phyloP scores from a whole-genome alignment of 2,797 vertebrate species.

The Vireo griseus region DNA sequence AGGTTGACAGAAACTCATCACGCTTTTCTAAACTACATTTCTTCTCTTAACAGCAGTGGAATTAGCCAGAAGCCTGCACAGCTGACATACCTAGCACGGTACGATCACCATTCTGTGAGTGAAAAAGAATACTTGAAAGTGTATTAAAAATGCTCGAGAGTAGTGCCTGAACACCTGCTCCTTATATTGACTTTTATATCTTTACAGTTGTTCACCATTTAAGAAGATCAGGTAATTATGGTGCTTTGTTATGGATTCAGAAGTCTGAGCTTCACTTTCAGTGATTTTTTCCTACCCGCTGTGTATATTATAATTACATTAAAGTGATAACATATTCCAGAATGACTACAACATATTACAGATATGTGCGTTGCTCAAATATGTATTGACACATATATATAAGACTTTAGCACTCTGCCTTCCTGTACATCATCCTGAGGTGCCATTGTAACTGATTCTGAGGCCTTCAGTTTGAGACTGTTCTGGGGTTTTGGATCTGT shows the following conservation, averaged over 20 bases:
- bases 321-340: not conserved
- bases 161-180: not conserved
- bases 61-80: not conserved
- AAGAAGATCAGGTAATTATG: not conserved
- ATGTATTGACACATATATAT: not conserved
- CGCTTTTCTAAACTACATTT: not conserved
- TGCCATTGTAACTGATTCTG: not conserved
- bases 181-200: not conserved
- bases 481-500: rapidly evolving
- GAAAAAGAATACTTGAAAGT: not conserved
- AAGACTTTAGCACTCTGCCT: not conserved
- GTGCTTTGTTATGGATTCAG: not conserved
- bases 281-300: not conserved
- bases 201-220: not conserved
- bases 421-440: not conserved
- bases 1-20: not conserved
- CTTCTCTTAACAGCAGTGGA: not conserved
- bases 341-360: not conserved
- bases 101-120: not conserved
- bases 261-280: not conserved
- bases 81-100: not conserved
- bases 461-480: rapidly evolving
- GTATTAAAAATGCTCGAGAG: not conserved
- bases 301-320: not conserved
- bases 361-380: rapidly evolving